These are phyloP conservation scores for Lamellibrachia columna DNA, from an alignment of 2,888 invertebrate species.

Conservation along the genomic window DNA sequence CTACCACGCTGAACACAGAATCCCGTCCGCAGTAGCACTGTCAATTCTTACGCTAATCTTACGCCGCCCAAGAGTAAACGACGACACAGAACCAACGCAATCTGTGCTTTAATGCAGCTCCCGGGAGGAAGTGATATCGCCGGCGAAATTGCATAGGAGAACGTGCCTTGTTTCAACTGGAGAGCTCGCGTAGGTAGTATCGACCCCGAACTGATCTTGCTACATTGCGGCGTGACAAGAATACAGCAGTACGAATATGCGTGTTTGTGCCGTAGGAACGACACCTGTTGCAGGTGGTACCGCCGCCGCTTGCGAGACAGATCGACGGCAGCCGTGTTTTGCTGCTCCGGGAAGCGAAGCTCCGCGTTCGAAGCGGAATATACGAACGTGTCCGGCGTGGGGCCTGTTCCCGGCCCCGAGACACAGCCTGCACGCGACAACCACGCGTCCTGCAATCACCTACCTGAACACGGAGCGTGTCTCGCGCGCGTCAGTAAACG, in stretches of 20 bases:
- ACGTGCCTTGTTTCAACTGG: neutral
- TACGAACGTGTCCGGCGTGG: no score
- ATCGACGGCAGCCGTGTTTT: neutral
- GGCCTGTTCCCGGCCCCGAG: no score
- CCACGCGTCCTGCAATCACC: neutral
- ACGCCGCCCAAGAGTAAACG: neutral
- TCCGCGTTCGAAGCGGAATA: neutral
- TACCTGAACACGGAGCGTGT: neutral
- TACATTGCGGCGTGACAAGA: neutral
- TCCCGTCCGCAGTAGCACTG: neutral
- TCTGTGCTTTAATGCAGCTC: neutral
- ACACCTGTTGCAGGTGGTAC: neutral
- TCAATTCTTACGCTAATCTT: neutral
- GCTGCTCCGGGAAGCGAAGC: neutral
- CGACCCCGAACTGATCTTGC: neutral
- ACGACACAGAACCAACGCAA: neutral
- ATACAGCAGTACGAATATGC: neutral
- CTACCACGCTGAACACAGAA: neutral
- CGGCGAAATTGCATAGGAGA: conserved; percentile 9
- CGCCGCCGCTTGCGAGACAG: neutral
- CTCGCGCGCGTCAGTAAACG: neutral
- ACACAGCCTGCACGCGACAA: no score
- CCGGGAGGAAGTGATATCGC: neutral
- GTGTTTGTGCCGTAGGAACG: neutral
- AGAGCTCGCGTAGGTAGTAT: neutral